Percentiles rank a stretch among this genome's conserved stretches.
These are phyloP conservation scores for Xylocampa areola DNA, from an alignment of 2,888 invertebrate genomes.

Conservation along the genomic window DNA sequence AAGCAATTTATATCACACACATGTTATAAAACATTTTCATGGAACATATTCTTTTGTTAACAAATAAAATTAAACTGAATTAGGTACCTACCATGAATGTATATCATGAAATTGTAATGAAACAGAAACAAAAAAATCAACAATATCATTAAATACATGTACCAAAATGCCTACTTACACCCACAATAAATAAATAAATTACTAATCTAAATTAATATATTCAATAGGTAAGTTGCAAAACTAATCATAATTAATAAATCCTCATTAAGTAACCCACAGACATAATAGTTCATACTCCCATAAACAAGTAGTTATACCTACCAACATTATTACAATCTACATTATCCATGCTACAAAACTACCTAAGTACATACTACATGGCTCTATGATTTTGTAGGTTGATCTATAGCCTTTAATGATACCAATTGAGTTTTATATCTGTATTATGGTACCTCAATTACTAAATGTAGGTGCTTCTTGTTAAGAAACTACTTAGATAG, in stretches of 20 bases:
- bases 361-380: no score
- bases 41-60: constrained; percentile 17
- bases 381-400: constrained; percentile 20
- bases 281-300: constrained; percentile 28
- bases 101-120: no score
- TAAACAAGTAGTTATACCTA: constrained; percentile 40
- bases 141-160: background rate
- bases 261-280: constrained; percentile 15
- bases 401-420: constrained; percentile 11
- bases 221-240: background rate
- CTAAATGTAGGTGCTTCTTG: background rate
- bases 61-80: background rate
- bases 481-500: background rate
- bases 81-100: no score
- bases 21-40: constrained; percentile 37
- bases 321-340: constrained; percentile 17
- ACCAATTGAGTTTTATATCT: background rate
- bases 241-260: constrained; percentile 4
- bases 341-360: constrained; percentile 21
- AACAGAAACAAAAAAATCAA: constrained; percentile 7
- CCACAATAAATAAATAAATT: constrained; percentile 2
- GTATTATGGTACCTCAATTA: background rate
- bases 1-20: constrained; percentile 32
- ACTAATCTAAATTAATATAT: background rate
- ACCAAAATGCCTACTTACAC: no score